These are phyloP conservation scores for Synanceia verrucosa DNA, from an alignment of 2,797 vertebrate species.

Conservation along the genomic window DNA sequence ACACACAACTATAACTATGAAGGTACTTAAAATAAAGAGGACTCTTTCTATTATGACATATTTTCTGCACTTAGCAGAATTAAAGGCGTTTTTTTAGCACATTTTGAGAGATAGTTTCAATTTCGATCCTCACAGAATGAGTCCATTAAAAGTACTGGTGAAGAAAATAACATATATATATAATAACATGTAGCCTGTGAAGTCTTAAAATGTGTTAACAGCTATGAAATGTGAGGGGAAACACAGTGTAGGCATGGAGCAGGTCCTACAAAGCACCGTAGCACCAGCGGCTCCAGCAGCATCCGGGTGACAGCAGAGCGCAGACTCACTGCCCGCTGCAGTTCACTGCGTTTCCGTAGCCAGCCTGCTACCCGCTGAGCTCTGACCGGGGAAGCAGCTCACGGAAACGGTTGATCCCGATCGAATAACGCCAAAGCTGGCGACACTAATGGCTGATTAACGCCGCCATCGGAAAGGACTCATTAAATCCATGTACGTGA, in stretches of 20 bases:
- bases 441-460: slow-evolving; percentile 66
- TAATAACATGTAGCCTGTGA: too few species aligned
- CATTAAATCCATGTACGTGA: slow-evolving; percentile 38
- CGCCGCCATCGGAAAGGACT: slow-evolving; percentile 26
- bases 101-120: too few species aligned
- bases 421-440: slow-evolving; percentile 58
- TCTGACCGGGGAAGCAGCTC: slow-evolving; percentile 62
- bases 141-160: too few species aligned
- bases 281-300: slow-evolving; percentile 28
- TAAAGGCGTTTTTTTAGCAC: not conserved
- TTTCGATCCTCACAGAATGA: too few species aligned
- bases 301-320: slow-evolving; percentile 79
- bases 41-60: not conserved
- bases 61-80: not conserved
- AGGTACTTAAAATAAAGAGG: not conserved
- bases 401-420: slow-evolving; percentile 60
- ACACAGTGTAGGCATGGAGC: too few species aligned
- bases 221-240: too few species aligned
- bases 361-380: slow-evolving; percentile 68
- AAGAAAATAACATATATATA: too few species aligned
- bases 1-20: not conserved
- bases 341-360: slow-evolving; percentile 83
- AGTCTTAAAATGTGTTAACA: too few species aligned
- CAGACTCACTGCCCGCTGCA: slow-evolving; percentile 76
- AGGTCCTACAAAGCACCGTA: slow-evolving; percentile 30